Conservation (phyloP, 2,797 vertebrate genomes). For the Lates japonicus region DNA sequence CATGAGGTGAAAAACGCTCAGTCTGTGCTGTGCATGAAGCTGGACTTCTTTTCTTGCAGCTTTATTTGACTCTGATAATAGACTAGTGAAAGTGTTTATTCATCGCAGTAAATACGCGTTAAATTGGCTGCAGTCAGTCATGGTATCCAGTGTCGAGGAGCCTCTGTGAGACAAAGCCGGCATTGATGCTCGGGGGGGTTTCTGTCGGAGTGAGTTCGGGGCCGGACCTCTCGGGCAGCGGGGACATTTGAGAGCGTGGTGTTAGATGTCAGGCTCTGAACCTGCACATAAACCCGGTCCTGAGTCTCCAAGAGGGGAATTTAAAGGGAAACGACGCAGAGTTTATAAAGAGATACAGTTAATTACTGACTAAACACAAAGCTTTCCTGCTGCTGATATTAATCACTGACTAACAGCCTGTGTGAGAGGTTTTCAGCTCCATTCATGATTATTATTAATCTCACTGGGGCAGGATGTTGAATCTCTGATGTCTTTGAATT, state of each 20-base stretch:
- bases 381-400: background rate
- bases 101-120: background rate
- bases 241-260: slow-evolving; percentile 70
- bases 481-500: too few species aligned
- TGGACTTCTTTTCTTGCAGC: too few species aligned
- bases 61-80: background rate
- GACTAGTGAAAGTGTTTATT: background rate
- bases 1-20: too few species aligned
- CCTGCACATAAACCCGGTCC: background rate
- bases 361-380: background rate
- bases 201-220: background rate
- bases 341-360: background rate
- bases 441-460: too few species aligned
- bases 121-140: too few species aligned
- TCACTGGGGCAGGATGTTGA: too few species aligned
- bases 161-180: slow-evolving; percentile 40
- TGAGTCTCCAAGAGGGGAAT: background rate
- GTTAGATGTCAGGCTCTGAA: slow-evolving; percentile 60
- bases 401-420: slow-evolving; percentile 2
- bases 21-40: background rate
- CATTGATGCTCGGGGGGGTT: slow-evolving; percentile 44
- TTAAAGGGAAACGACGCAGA: background rate
- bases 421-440: background rate
- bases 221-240: slow-evolving; percentile 26
- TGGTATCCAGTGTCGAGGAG: background rate